Conservation (phyloP, 2,797 vertebrate genomes). For the Dryobates pubescens region DNA sequence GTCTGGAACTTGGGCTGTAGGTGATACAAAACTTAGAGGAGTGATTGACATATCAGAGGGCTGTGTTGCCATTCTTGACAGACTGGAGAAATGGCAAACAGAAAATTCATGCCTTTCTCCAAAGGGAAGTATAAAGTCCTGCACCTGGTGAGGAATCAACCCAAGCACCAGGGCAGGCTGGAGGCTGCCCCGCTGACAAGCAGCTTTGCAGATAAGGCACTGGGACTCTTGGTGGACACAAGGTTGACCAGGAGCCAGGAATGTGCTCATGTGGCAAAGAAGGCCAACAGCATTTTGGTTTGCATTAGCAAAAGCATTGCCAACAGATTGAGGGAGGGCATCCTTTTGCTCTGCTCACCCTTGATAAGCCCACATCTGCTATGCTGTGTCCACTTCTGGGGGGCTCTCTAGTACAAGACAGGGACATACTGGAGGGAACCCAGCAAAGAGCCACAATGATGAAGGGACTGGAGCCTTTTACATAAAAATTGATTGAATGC, state of each 20-base stretch:
- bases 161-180: neutral
- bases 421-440: neutral
- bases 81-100: neutral
- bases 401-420: neutral
- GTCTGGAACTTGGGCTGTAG: neutral
- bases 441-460: neutral
- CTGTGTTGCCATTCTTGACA: neutral
- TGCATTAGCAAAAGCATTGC: neutral
- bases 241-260: neutral
- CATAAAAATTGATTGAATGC: neutral
- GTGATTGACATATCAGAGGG: too few species aligned
- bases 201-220: neutral
- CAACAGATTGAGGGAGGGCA: neutral
- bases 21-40: too few species aligned
- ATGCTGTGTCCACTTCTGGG: fast-evolving
- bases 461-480: neutral
- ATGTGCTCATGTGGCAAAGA: too few species aligned
- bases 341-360: neutral
- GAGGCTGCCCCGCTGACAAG: neutral
- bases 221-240: neutral
- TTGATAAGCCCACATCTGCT: neutral
- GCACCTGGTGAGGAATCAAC: neutral
- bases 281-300: too few species aligned
- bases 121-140: neutral
- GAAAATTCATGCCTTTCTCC: neutral